Evolutionary conservation across 2,113 vertebrate species (phyloP), one percentile per base, ranked within the genome.

Genomic region (Melanostigma gelatinosum): DNA sequence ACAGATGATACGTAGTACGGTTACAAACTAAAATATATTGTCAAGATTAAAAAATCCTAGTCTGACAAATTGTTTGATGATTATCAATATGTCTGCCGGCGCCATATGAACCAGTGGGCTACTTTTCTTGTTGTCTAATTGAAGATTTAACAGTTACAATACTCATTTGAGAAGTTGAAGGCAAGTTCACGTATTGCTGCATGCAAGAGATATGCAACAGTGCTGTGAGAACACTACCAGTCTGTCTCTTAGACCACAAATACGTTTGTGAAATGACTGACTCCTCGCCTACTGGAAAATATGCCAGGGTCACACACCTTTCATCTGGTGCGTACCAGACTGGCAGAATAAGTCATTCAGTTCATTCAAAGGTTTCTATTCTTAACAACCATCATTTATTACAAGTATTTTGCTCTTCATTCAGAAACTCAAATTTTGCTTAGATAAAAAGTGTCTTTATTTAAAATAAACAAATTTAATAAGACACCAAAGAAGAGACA

Each of bases 261-360:
- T 50, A 60, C 5, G 13, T 16, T 52, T 8, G 1, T 6, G 71
- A 85, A 55, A 82, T 80, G 55, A 61, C 67, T 66, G 50, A 38
- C 10, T 24, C 13, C 36, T 75, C 54, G 42, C 15, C 9, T 2
- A 10, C 18, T 65, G 24, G 38, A 32, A 80, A 73, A 24, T 10
- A 38, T 61, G 63, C n/a, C 80, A 73, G 79, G 79, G 83, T 76
- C 81, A 40, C 81, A 40, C 24, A 85, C 80, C 87, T 88, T 86
- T 90, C 87, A 83, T 8, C 85, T 7, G 86, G 73, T 27, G 40
- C 83, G 67, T 69, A 8, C 29, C 63, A 34, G 34, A 46, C 64
- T 57, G 69, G 27, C 66, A 82, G 7, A 65, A 10, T 44, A 11
- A 60, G 48, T 72, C 18, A 12, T 15, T 22, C 5, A 18, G 8